phyloP scores from a whole-genome alignment of 2,888 invertebrate species.

The Catonia carolina region DNA sequence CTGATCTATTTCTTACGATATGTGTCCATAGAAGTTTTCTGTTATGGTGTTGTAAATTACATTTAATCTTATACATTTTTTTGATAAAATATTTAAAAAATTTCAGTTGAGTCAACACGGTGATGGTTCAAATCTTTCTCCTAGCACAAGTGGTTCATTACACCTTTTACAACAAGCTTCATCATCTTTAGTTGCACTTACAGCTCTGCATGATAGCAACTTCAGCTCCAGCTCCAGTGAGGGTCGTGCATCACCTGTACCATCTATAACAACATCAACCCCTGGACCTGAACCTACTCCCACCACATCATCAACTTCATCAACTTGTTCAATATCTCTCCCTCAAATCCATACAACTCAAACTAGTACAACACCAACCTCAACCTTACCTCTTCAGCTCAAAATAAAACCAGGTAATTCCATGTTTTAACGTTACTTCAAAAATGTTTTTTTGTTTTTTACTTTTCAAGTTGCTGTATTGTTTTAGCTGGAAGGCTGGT shows the following conservation, averaged over 20 bases:
- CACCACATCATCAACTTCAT: not conserved
- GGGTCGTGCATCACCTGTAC: conserved; percentile 41
- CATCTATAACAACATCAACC: not conserved
- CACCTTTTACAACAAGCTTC: conserved; percentile 34
- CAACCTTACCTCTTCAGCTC: conserved; percentile 16
- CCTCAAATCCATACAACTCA: not conserved
- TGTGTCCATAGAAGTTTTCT: too few relatives aligned
- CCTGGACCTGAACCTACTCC: not conserved
- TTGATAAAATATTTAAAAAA: too few relatives aligned
- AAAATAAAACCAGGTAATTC: conserved; percentile 18
- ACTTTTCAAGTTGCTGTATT: too few relatives aligned
- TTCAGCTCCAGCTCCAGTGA: conserved; percentile 51
- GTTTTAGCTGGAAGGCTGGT: too few relatives aligned
- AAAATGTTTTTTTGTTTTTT: too few relatives aligned
- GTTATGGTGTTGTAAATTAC: too few relatives aligned
- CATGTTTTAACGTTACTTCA: too few relatives aligned
- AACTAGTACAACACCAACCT: not conserved
- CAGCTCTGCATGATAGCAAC: conserved; percentile 40
- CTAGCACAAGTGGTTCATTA: conserved; percentile 28
- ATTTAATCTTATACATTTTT: too few relatives aligned
- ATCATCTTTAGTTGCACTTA: conserved; percentile 33
- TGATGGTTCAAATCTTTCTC: conserved; percentile 23
- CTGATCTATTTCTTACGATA: too few relatives aligned
- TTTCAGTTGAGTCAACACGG: conserved; percentile 24
- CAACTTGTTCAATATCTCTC: not conserved